Evolutionary conservation across 37 sponge, comb jelly and placozoan species (phyloP).

Genomic region (Haliclona indistincta): DNA sequence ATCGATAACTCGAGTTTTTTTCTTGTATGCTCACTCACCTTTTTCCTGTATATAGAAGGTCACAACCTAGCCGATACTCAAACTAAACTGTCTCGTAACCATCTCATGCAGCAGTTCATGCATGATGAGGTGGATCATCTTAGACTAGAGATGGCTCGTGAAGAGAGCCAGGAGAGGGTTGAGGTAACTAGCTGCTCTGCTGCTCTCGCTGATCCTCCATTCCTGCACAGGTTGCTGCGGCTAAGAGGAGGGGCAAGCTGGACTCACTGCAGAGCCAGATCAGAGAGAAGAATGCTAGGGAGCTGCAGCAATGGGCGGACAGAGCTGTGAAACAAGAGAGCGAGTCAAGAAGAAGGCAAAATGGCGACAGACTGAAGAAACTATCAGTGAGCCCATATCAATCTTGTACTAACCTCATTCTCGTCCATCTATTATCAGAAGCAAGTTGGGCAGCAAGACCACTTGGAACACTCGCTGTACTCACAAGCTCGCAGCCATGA

Average conservation of each 20-base stretch:
- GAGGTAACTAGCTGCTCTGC: constrained; percentile 18
- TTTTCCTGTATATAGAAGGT: constrained; percentile 17
- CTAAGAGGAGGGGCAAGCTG: constrained; percentile 11
- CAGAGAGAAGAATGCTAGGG: constrained; percentile 33
- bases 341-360: constrained; percentile 29
- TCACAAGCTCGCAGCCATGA: constrained; percentile 49
- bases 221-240: constrained; percentile 24
- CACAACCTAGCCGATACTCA: constrained; percentile 36
- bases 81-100: constrained; percentile 23
- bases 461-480: constrained; percentile 53
- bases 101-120: constrained; percentile 18
- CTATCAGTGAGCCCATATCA: constrained; percentile 43
- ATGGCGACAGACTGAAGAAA: constrained; percentile 52
- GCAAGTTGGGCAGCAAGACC: constrained; percentile 48
- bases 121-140: constrained; percentile 39
- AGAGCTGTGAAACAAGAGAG: constrained; percentile 27
- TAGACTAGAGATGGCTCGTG: constrained; percentile 14
- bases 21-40: background rate
- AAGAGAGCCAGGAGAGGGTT: constrained; percentile 10
- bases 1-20: too few species aligned
- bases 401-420: background rate
- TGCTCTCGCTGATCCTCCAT: background rate
- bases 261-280: constrained; percentile 24
- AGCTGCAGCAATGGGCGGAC: constrained; percentile 43
- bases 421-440: constrained; percentile 19